phyloP scores from a whole-genome alignment of 2,888 invertebrate genomes.

The Nephrocerus scutellatus region DNA sequence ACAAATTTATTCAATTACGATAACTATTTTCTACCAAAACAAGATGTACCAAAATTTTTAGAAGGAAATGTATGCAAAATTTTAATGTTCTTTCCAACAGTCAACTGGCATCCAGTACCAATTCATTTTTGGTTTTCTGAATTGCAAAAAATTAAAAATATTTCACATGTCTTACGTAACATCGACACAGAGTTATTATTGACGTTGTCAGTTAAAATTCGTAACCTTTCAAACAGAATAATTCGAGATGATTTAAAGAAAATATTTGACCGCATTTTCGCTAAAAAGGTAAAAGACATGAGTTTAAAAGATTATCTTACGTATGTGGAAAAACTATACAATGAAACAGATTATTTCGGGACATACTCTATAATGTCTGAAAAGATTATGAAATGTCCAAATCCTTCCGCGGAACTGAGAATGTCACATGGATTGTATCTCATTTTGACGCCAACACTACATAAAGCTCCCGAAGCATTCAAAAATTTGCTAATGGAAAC shows the following conservation, averaged over 20 bases:
- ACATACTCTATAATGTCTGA: not conserved
- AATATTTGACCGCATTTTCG: slow-evolving; percentile 24
- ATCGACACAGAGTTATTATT: slow-evolving; percentile 23
- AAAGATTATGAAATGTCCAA: slow-evolving; percentile 7
- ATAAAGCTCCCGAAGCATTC: not conserved
- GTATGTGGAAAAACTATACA: slow-evolving; percentile 34
- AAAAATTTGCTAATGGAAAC: slow-evolving; percentile 3
- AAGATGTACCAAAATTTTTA: slow-evolving; percentile 22
- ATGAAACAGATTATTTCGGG: slow-evolving; percentile 24
- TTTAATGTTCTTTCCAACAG: slow-evolving; percentile 16
- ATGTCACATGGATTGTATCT: no score
- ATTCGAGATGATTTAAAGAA: slow-evolving; percentile 24
- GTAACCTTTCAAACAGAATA: slow-evolving; percentile 28
- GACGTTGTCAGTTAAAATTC: slow-evolving; percentile 27
- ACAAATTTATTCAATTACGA: slow-evolving; percentile 35
- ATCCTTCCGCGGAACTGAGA: slow-evolving; percentile 5
- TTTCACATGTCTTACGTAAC: slow-evolving; percentile 1
- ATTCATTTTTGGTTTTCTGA: slow-evolving; percentile 32
- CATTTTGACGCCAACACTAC: slow-evolving; percentile 1
- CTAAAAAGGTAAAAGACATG: slow-evolving; percentile 23
- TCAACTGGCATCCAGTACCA: slow-evolving; percentile 39
- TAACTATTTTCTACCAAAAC: slow-evolving; percentile 20
- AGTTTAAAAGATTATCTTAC: slow-evolving; percentile 29
- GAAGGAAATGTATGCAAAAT: slow-evolving; percentile 18
- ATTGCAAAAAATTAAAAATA: slow-evolving; percentile 6